These are phyloP conservation scores for Diadumene lineata DNA, from an alignment of 92 coral and sea anemone species.

Conservation along the genomic window DNA sequence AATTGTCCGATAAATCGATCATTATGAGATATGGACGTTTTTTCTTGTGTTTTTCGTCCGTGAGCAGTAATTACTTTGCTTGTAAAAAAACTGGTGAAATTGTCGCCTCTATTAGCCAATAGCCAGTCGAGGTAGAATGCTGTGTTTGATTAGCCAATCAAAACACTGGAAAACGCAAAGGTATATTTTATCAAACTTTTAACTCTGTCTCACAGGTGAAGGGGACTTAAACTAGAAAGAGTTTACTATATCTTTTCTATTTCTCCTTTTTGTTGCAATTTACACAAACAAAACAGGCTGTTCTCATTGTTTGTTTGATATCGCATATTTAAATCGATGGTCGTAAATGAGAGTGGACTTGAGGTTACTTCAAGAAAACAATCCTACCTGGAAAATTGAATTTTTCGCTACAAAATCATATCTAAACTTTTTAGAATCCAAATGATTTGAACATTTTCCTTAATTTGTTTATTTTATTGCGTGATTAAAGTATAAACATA, in stretches of 20 bases:
- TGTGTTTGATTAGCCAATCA: slow-evolving; percentile 13
- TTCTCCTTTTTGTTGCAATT: too few relatives aligned
- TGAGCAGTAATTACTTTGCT: slow-evolving; percentile 12
- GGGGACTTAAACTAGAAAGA: too few relatives aligned
- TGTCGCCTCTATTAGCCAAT: slow-evolving; percentile 37
- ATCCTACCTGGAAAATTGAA: too few relatives aligned
- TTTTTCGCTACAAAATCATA: too few relatives aligned
- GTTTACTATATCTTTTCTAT: too few relatives aligned
- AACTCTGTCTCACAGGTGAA: too few relatives aligned
- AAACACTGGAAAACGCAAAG: not conserved
- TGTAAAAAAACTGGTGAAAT: slow-evolving; percentile 24
- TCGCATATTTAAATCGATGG: not conserved
- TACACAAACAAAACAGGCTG: too few relatives aligned
- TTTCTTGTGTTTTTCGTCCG: not conserved
- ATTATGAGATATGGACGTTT: not conserved
- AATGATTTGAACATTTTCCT: too few relatives aligned
- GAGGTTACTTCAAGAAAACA: not conserved
- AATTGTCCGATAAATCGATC: not conserved
- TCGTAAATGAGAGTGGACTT: not conserved
- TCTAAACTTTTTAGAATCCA: too few relatives aligned
- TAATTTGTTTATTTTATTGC: too few relatives aligned
- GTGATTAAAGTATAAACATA: too few relatives aligned
- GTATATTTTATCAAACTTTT: not conserved
- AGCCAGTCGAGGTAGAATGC: slow-evolving; percentile 3
- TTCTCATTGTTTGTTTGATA: too few relatives aligned